Percentiles rank a stretch among this genome's conserved stretches.
Evolutionary conservation across 2,888 invertebrate species (phyloP).

Genomic region (Mesodorylaimus sp.): DNA sequence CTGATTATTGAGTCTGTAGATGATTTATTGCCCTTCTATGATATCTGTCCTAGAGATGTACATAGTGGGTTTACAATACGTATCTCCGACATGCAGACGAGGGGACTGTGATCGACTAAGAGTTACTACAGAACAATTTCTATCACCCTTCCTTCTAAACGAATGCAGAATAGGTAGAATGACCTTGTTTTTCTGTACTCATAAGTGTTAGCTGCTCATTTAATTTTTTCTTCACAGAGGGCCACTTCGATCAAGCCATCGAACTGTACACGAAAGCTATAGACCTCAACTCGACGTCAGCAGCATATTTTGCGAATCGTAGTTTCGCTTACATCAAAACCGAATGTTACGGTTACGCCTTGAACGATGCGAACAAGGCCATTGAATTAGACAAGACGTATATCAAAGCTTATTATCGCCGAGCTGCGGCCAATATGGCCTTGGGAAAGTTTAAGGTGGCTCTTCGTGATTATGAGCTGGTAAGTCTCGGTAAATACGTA

Average conservation of each 20-base stretch:
- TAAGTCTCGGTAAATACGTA: no score
- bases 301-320: slow-evolving; percentile 78
- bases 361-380: slow-evolving; percentile 73
- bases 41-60: no score
- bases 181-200: no score
- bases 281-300: slow-evolving; percentile 57
- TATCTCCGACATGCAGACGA: no score
- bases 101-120: no score
- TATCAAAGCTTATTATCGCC: slow-evolving; percentile 78
- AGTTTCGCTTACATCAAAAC: slow-evolving; percentile 81
- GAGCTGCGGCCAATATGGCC: slow-evolving; percentile 92
- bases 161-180: no score
- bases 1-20: no score
- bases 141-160: no score
- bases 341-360: slow-evolving; percentile 84
- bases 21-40: no score
- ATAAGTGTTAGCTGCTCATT: not conserved
- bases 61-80: no score
- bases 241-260: slow-evolving; percentile 73
- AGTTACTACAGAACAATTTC: no score
- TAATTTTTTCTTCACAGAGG: slow-evolving; percentile 45
- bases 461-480: slow-evolving; percentile 84
- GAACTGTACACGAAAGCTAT: slow-evolving; percentile 66
- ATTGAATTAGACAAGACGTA: slow-evolving; percentile 72
- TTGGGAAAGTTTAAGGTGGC: slow-evolving; percentile 91